Evolutionary conservation across 1,140 invertebrate species (phyloP), one percentile per base, ranked within the genome.

Genomic region (Plodia interpunctella): DNA sequence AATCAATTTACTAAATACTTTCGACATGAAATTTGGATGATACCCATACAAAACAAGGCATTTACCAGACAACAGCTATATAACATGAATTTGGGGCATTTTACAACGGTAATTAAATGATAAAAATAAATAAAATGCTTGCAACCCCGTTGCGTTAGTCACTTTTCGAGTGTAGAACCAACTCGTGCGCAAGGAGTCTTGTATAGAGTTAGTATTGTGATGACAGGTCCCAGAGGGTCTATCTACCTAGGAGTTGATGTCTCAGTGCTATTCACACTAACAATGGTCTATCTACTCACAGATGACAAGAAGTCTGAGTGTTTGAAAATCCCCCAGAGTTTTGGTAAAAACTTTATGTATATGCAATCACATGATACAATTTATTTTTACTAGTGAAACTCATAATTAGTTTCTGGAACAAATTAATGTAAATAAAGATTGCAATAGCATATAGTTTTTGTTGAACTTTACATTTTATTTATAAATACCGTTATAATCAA

Each of bases 401-500:
- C 21, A 25, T 25, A 25, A 3, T 25, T 25, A 2, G 2, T 25
- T 25, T 6, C 21, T 25, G 2, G 21, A 25, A 25, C 6, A 25
- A 25, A 25, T 25, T 25, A 2, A 6, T 25, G 21, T 25, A 6
- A 25, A 25, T 25, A 25, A 32, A 32, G 30, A 8, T 32, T 10
- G 30, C 11, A 11, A 10, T 5, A 44, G 38, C 38, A 44, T 44
- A 44, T 15, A 44, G 38, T 44, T 44, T 44, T 44, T 44, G 38
- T 44, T 44, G 13, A 15, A 15, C 38, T 44, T 10, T 44, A 53
- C 21, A 53, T 53, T 21, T 52, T 53, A 53, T 53, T 13, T 50
- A 61, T 56, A 59, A 59, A 59, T 68, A 68, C 59, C 66, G 62
- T 68, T 55, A 59, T 74, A 68, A 71, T 67, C 76, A 76, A 74